Conservation (phyloP, 2,113 vertebrate species). For the human (Homo sapiens) region GRCh38 chr13:20406001-20406500, state of each 20-base stretch:
- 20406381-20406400: not conserved
- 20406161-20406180: not conserved
- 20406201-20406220: not conserved
- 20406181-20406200: not conserved
- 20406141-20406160: not conserved
- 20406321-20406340: not conserved
- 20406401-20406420: not conserved
- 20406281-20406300: not conserved
- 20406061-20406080: not conserved
- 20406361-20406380: not conserved
- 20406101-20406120: not conserved
- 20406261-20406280: not conserved
- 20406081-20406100: not conserved
- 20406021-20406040: not conserved
- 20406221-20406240: not conserved
- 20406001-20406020: no score
- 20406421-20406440: not conserved
- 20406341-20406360: constrained; percentile 14
- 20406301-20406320: not conserved
- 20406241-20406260: not conserved
- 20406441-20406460: not conserved
- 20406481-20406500: not conserved
- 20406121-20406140: not conserved
- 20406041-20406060: not conserved
- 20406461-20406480: not conserved